Evolutionary conservation across 2,113 vertebrate species (phyloP).

Genomic region (Stigmatopora argus): DNA sequence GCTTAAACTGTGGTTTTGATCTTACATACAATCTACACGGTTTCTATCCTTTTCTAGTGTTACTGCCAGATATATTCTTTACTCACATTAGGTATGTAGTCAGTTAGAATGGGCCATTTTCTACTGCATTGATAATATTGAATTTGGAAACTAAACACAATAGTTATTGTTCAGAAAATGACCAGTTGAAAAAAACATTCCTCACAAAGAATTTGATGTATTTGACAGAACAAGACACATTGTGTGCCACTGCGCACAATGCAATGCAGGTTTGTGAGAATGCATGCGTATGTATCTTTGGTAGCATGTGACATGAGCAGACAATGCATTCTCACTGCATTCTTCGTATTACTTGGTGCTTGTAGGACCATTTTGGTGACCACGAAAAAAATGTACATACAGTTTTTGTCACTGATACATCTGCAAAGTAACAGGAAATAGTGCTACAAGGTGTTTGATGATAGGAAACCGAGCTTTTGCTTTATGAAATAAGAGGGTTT

Average conservation of each 20-base stretch:
- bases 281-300: constrained; percentile 1
- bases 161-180: constrained; percentile 39
- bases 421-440: constrained; percentile 27
- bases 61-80: neutral
- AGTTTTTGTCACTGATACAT: neutral
- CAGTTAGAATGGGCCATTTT: neutral
- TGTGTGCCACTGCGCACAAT: constrained; percentile 15
- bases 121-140: constrained; percentile 35
- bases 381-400: neutral
- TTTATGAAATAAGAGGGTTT: constrained; percentile 12
- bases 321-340: constrained; percentile 1
- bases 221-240: constrained; percentile 18
- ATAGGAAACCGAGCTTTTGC: constrained; percentile 28
- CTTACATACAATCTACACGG: neutral
- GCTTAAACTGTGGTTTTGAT: neutral
- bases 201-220: constrained; percentile 14
- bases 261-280: constrained; percentile 17
- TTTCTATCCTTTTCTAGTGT: neutral
- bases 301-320: neutral
- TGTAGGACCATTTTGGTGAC: neutral
- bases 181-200: constrained; percentile 3
- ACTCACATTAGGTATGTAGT: neutral
- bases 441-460: neutral
- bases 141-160: constrained; percentile 44
- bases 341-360: neutral